Evolutionary conservation across 2,888 invertebrate species (phyloP).

Genomic region (Tipula confusa): DNA sequence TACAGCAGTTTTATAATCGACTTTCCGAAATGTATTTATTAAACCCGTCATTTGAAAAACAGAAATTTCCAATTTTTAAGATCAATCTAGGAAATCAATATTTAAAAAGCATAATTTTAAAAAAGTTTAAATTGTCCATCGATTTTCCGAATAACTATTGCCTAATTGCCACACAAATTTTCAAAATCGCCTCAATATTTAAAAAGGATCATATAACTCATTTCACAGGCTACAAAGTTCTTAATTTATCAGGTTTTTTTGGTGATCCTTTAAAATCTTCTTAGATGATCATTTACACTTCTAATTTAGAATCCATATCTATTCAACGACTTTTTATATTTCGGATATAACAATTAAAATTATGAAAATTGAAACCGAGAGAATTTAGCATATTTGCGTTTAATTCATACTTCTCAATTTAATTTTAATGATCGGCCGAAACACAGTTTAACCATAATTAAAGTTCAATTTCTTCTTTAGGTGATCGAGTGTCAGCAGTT

Average conservation of each 20-base stretch:
- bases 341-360: background rate
- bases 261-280: background rate
- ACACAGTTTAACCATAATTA: too few relatives aligned
- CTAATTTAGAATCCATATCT: background rate
- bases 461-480: too few relatives aligned
- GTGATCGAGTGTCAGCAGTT: too few relatives aligned
- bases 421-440: too few relatives aligned
- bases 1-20: background rate
- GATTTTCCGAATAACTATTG: background rate
- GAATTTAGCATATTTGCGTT: too few relatives aligned
- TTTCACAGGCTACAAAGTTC: background rate
- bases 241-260: background rate
- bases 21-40: background rate
- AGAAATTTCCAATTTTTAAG: background rate
- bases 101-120: background rate
- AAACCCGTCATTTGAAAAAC: background rate
- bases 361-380: too few relatives aligned
- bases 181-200: background rate
- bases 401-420: too few relatives aligned
- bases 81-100: background rate
- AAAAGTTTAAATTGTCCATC: background rate
- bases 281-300: background rate
- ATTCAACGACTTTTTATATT: background rate
- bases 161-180: background rate
- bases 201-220: background rate